phyloP scores from a whole-genome alignment of 2,888 invertebrate species.

The Meta bourneti region DNA sequence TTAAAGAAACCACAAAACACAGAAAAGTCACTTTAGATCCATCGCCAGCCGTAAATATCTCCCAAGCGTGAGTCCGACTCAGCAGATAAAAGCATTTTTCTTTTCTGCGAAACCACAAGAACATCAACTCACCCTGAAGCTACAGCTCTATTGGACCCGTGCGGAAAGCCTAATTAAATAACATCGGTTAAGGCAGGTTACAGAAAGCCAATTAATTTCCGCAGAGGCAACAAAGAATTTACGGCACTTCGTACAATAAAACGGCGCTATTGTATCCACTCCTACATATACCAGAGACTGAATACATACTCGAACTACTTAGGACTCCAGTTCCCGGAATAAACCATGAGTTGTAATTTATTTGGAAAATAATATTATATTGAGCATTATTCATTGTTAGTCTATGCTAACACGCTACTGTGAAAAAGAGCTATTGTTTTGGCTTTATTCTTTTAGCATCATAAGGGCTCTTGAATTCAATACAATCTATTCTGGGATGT shows the following conservation, averaged over 20 bases:
- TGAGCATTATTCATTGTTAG: background rate
- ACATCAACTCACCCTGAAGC: slow-evolving; percentile 68
- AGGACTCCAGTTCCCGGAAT: too few species aligned
- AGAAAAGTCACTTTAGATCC: slow-evolving; percentile 67
- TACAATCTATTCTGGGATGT: too few species aligned
- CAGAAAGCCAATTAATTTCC: slow-evolving; percentile 66
- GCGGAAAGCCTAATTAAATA: slow-evolving; percentile 69
- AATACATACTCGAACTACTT: background rate
- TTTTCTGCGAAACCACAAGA: slow-evolving; percentile 62
- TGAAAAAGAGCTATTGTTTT: too few species aligned
- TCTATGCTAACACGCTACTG: too few species aligned
- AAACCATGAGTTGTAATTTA: background rate
- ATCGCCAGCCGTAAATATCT: slow-evolving; percentile 66
- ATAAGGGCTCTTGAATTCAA: too few species aligned
- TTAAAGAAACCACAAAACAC: slow-evolving; percentile 53
- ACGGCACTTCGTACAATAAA: slow-evolving; percentile 49
- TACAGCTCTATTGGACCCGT: slow-evolving; percentile 66
- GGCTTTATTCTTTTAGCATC: too few species aligned
- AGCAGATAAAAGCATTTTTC: slow-evolving; percentile 68
- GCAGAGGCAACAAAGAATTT: slow-evolving; percentile 49
- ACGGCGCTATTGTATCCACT: background rate
- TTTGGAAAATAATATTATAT: background rate
- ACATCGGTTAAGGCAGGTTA: slow-evolving; percentile 69
- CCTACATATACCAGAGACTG: background rate
- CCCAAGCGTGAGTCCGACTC: slow-evolving; percentile 52